phyloP scores from a whole-genome alignment of 1,140 invertebrate genomes.

The Gryon sp. region DNA sequence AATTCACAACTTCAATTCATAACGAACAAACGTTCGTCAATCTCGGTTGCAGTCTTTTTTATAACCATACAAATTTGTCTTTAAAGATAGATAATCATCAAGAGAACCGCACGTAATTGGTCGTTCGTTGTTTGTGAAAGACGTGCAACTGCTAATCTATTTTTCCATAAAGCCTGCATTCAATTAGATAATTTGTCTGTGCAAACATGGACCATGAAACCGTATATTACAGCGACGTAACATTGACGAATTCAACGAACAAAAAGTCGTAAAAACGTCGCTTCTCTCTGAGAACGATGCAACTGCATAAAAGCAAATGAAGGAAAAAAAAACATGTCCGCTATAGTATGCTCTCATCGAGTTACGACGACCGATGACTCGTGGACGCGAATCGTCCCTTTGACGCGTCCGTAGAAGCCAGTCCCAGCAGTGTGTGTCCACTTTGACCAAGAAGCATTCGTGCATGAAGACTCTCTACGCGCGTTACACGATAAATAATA shows the following conservation, averaged over 20 bases:
- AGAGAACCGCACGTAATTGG: constrained; percentile 19
- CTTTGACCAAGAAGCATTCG: constrained; percentile 57
- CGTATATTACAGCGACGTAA: constrained; percentile 3
- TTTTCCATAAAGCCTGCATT: constrained; percentile 33
- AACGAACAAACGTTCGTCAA: no score
- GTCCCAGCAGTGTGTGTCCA: constrained; percentile 37
- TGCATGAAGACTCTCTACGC: constrained; percentile 60
- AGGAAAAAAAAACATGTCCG: constrained; percentile 48
- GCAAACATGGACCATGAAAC: constrained; percentile 15
- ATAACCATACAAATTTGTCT: no score
- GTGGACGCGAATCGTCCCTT: constrained; percentile 53
- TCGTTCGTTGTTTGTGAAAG: constrained; percentile 21
- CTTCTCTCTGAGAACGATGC: constrained; percentile 36
- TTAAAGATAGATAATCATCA: no score
- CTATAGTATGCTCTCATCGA: constrained; percentile 45
- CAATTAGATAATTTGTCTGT: constrained; percentile 40
- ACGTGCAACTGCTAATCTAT: neutral
- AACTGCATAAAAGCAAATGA: constrained; percentile 41
- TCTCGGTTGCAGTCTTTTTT: no score
- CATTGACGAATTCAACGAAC: constrained; percentile 14
- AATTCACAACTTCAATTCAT: no score
- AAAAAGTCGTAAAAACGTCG: constrained; percentile 52
- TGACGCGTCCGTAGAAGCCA: constrained; percentile 29
- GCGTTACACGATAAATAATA: constrained; percentile 76
- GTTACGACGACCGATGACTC: constrained; percentile 53